Conservation (phyloP, 2,888 invertebrate genomes). For the Schrankia costaestrigalis region DNA sequence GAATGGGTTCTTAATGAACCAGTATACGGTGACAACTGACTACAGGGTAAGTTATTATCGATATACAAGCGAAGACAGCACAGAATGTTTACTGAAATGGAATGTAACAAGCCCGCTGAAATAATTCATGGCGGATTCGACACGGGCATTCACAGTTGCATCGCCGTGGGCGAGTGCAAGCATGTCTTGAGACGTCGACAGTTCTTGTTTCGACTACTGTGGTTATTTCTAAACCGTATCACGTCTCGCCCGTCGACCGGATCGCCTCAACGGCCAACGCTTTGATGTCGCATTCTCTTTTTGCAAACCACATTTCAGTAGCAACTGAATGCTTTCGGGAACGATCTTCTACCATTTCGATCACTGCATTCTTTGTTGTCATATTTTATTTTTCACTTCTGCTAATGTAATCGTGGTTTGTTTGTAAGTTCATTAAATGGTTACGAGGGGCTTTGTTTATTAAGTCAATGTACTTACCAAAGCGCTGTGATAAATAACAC, state of each 20-base stretch:
- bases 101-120: slow-evolving; percentile 61
- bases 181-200: slow-evolving; percentile 55
- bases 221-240: slow-evolving; percentile 75
- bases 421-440: slow-evolving; percentile 24
- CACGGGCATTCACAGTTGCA: slow-evolving; percentile 54
- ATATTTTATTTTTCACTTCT: slow-evolving; percentile 36
- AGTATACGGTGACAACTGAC: slow-evolving; percentile 59
- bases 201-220: slow-evolving; percentile 43
- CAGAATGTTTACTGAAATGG: slow-evolving; percentile 59
- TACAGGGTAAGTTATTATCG: slow-evolving; percentile 58
- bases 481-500: too few species aligned
- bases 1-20: slow-evolving; percentile 57
- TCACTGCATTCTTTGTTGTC: slow-evolving; percentile 43
- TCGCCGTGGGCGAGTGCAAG: slow-evolving; percentile 55
- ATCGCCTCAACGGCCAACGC: slow-evolving; percentile 58
- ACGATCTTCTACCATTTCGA: slow-evolving; percentile 48
- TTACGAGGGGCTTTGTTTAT: too few species aligned
- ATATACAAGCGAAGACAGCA: slow-evolving; percentile 57
- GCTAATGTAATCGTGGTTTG: slow-evolving; percentile 27
- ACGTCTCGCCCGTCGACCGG: slow-evolving; percentile 63
- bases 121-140: slow-evolving; percentile 73
- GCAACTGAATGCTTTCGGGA: slow-evolving; percentile 72
- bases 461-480: too few species aligned
- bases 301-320: slow-evolving; percentile 73
- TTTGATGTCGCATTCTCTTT: slow-evolving; percentile 78